These are phyloP conservation scores for Cheilosia vulpina DNA, from an alignment of 2,888 invertebrate species.

Conservation along the genomic window DNA sequence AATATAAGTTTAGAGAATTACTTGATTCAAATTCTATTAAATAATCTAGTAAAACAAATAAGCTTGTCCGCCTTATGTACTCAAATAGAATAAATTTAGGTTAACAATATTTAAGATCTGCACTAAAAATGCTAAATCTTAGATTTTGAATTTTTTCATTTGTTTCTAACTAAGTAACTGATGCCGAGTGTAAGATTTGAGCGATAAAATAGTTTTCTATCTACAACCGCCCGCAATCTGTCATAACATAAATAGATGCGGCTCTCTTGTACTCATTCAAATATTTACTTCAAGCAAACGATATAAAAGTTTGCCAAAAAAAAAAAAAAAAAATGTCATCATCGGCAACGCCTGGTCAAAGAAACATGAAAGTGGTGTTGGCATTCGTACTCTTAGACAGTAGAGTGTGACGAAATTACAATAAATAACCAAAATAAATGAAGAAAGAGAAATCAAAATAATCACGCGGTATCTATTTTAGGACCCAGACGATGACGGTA, in stretches of 20 bases:
- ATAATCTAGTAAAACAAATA: no score
- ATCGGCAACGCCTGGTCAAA: not conserved
- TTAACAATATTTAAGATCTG: no score
- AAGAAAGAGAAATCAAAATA: slow-evolving; percentile 1
- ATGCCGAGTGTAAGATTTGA: slow-evolving; percentile 2
- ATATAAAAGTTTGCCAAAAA: slow-evolving; percentile 21
- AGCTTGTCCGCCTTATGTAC: no score
- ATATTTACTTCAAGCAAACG: slow-evolving; percentile 19
- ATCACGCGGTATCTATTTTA: slow-evolving; percentile 38
- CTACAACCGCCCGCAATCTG: slow-evolving; percentile 23
- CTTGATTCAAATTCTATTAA: no score
- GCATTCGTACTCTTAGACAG: slow-evolving; percentile 23
- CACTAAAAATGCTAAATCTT: no score
- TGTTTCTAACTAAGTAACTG: no score
- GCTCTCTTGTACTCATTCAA: slow-evolving; percentile 9
- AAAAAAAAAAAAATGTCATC: slow-evolving; percentile 12
- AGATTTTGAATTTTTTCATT: no score
- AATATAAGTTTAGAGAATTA: no score
- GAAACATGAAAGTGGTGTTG: not conserved
- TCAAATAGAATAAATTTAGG: no score
- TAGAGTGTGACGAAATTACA: slow-evolving; percentile 37
- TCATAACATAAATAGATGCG: slow-evolving; percentile 38
- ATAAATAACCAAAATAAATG: slow-evolving; percentile 20
- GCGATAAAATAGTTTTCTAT: slow-evolving; percentile 5
- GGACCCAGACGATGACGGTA: slow-evolving; percentile 31